Conservation (phyloP, 2,113 vertebrate genomes). For the Centropus bengalensis region DNA sequence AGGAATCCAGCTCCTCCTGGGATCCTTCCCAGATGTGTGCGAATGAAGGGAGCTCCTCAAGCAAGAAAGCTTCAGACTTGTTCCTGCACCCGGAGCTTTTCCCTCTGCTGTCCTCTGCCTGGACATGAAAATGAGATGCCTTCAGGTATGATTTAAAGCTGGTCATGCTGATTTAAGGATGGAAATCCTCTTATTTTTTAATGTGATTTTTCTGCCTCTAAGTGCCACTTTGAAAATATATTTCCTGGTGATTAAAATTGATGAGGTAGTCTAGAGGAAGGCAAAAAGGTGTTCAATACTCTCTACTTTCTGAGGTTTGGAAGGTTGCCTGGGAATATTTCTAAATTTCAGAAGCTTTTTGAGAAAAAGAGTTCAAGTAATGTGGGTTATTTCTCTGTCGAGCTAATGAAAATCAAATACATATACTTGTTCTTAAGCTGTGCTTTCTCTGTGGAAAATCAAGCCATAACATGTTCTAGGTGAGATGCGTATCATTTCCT, state of each 20-base stretch:
- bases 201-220: neutral
- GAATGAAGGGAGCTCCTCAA: neutral
- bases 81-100: neutral
- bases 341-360: slow-evolving; percentile 25
- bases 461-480: neutral
- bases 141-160: slow-evolving; percentile 27
- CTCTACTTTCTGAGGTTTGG: slow-evolving; percentile 18
- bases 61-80: neutral
- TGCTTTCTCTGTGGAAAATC: neutral
- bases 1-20: neutral
- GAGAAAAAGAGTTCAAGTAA: neutral
- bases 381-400: neutral
- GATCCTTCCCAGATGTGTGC: neutral
- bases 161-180: slow-evolving; percentile 13
- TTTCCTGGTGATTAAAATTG: slow-evolving; percentile 29
- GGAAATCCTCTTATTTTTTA: slow-evolving; percentile 23
- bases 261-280: neutral
- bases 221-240: slow-evolving; percentile 33
- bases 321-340: slow-evolving; percentile 32
- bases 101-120: neutral
- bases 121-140: neutral
- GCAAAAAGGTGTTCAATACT: neutral
- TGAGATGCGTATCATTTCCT: neutral
- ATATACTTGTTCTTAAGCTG: neutral
- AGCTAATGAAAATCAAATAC: slow-evolving; percentile 2